phyloP scores from a whole-genome alignment of 2,797 vertebrate genomes.

The Melanotaenia boesemani region DNA sequence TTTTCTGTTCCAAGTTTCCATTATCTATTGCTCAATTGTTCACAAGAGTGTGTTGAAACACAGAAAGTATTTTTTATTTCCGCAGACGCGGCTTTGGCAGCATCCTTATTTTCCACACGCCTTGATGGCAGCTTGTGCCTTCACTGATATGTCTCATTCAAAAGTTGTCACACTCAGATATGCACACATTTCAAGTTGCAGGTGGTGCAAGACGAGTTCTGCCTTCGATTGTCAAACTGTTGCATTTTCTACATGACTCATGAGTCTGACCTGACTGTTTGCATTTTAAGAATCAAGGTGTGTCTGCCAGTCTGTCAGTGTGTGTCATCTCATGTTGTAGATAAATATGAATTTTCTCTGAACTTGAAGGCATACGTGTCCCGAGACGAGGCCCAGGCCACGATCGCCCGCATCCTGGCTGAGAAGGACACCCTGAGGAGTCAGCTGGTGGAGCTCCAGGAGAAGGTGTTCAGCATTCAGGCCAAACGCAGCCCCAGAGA shows the following conservation, averaged over 20 bases:
- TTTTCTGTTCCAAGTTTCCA: not conserved
- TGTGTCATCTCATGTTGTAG: not conserved
- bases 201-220: accelerated
- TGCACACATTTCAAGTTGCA: not conserved
- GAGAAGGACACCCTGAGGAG: slow-evolving; percentile 89
- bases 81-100: not conserved
- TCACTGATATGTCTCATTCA: not conserved
- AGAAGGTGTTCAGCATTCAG: slow-evolving; percentile 78
- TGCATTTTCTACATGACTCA: slow-evolving; percentile 5
- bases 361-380: slow-evolving; percentile 85
- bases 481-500: slow-evolving; percentile 44
- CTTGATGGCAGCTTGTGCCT: not conserved
- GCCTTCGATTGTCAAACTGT: not conserved
- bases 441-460: slow-evolving; percentile 87
- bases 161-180: not conserved
- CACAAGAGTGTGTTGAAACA: slow-evolving; percentile 6
- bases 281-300: not conserved
- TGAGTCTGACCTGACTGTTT: not conserved
- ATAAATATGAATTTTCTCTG: not conserved
- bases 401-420: slow-evolving; percentile 83
- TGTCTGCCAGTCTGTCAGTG: not conserved
- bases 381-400: slow-evolving; percentile 85
- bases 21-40: slow-evolving; percentile 16
- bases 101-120: slow-evolving; percentile 6
- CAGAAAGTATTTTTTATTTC: not conserved